These are phyloP conservation scores for Platypus cylindrus DNA, from an alignment of 2,888 invertebrate species.

Conservation along the genomic window DNA sequence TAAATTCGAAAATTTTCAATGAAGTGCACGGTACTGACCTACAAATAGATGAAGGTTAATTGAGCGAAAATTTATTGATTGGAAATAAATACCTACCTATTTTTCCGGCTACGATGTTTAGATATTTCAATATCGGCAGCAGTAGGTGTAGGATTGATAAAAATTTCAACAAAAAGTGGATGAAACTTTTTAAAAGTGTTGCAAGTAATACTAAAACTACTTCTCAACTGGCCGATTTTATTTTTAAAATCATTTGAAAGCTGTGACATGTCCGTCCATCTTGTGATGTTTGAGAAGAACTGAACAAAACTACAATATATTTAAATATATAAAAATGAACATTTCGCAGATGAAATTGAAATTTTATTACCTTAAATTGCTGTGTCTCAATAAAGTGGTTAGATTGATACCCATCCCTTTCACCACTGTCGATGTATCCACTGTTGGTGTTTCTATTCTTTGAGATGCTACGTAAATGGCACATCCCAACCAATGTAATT, in stretches of 20 bases:
- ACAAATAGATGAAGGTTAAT: no score
- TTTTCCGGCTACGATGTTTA: conserved; percentile 47
- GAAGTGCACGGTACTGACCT: conserved; percentile 68
- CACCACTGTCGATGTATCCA: conserved; percentile 51
- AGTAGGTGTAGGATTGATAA: conserved; percentile 46
- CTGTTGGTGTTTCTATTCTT: conserved; percentile 51
- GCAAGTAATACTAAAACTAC: conserved; percentile 86
- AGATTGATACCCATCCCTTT: conserved; percentile 87
- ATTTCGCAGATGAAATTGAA: no score
- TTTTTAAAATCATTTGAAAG: conserved; percentile 70
- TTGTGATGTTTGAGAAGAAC: conserved; percentile 88
- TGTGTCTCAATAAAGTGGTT: conserved; percentile 75
- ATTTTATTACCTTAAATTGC: conserved; percentile 64
- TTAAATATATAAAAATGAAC: conserved; percentile 1
- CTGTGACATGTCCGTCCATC: conserved; percentile 91
- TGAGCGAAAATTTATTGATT: not conserved
- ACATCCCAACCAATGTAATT: conserved; percentile 89
- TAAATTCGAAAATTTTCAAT: conserved; percentile 78
- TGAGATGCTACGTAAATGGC: conserved; percentile 84
- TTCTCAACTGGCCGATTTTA: conserved; percentile 72
- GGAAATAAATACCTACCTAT: conserved; percentile 37
- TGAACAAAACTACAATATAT: conserved; percentile 62
- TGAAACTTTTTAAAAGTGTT: conserved; percentile 88
- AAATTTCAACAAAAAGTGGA: conserved; percentile 78
- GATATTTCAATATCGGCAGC: conserved; percentile 37